Conservation (phyloP, 2,888 invertebrate genomes). For the Sepiola atlantica region DNA sequence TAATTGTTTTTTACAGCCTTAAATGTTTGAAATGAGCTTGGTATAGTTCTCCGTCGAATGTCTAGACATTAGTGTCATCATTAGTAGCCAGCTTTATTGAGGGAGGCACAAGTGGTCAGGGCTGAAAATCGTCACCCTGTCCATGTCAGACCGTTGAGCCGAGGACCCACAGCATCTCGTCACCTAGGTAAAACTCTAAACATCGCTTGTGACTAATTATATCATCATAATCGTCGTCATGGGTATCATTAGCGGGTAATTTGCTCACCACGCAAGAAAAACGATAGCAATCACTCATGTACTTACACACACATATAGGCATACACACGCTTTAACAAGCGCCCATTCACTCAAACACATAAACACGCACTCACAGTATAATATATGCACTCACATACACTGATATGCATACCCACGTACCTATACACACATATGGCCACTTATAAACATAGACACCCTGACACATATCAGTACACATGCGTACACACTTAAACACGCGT, state of each 20-base stretch:
- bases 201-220: background rate
- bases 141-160: slow-evolving; percentile 51
- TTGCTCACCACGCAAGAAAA: background rate
- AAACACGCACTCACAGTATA: background rate
- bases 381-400: no score
- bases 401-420: no score
- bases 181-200: background rate
- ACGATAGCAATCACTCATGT: background rate
- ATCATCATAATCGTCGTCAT: background rate
- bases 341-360: background rate
- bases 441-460: no score
- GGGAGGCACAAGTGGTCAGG: slow-evolving; percentile 48
- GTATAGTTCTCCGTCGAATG: background rate
- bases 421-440: no score
- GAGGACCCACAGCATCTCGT: slow-evolving; percentile 52
- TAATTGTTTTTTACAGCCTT: no score
- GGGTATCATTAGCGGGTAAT: background rate
- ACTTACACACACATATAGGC: background rate
- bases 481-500: background rate
- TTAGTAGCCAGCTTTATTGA: background rate
- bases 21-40: no score
- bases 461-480: background rate
- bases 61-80: background rate
- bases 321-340: background rate
- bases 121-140: slow-evolving; percentile 49